phyloP scores from a whole-genome alignment of 1,140 invertebrate genomes.

The Bombus waltoni region DNA sequence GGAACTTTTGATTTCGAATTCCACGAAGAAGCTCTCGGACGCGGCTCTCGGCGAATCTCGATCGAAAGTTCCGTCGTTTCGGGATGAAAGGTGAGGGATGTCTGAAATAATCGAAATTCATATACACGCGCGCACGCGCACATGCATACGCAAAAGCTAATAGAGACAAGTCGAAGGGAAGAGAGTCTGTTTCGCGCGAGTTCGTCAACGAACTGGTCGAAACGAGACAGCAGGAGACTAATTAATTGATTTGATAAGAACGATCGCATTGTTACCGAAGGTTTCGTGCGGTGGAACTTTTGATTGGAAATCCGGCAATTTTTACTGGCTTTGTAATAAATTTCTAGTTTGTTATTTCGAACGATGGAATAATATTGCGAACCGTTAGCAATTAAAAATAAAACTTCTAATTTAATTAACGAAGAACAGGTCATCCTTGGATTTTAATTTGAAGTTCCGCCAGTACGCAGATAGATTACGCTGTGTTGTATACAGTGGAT shows the following conservation, averaged over 20 bases:
- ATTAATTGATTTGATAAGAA: background rate
- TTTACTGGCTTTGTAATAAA: background rate
- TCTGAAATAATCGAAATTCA: conserved; percentile 37
- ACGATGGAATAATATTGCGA: background rate
- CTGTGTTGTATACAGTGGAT: background rate
- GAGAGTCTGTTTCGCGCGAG: background rate
- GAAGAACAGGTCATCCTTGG: background rate
- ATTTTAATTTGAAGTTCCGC: conserved; percentile 39
- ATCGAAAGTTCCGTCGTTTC: conserved; percentile 49
- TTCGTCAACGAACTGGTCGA: background rate
- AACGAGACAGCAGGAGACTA: background rate
- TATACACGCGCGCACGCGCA: background rate
- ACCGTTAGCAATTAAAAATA: background rate
- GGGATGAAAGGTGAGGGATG: background rate
- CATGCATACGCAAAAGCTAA: no score
- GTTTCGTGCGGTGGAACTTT: conserved; percentile 36
- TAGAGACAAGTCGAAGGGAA: background rate
- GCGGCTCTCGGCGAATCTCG: conserved; percentile 40
- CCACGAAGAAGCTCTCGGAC: conserved; percentile 53
- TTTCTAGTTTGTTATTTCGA: background rate
- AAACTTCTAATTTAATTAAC: background rate
- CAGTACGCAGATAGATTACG: background rate
- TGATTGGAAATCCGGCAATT: conserved; percentile 5
- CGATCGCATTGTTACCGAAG: background rate
- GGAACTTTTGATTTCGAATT: conserved; percentile 53